Base-by-base conservation (phyloP, 2,797 vertebrate genomes). In the Adrianichthys oophorus region DNA sequence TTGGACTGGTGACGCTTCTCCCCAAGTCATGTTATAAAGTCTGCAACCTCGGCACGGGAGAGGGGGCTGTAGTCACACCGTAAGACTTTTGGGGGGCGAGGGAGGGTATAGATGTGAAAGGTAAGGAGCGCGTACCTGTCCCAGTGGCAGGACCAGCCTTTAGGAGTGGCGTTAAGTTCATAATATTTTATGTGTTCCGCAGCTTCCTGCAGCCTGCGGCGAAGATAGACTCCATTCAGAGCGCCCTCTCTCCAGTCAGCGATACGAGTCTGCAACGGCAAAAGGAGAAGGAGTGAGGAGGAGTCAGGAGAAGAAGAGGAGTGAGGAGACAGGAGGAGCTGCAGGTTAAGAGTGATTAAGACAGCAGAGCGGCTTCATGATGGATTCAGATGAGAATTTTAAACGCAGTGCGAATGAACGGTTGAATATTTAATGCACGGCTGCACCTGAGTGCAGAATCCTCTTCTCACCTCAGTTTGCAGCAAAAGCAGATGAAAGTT, bases 141-240 rank as follows among this genome's bases (percentile, higher is more conserved):
- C 98, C 98, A 99, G 97, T 98, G 97, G 97, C 98, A 99, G 96
- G 96, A 97, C 98, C 98, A 99, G 97, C 98, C 97, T 96, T 98
- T 99, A 94, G 98, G 98, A 90, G 97, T 92, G 95, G 97, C 98
- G 96, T 99, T 99, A 94, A 98, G 96, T 98, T 99, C 98, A 93
- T 99, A 99, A 94, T 95, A 96, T 98, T 98, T 99, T 93, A 99
- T 97, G 93, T 99, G 97, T 91, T 98, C 96, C 41, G 96, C 96
- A 84, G 97, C 98, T 82, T 99, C 97, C 90, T 98, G 96, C 74
- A 99, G 94, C 91, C 95, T 95, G 90, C 97, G 95, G 86, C 98
- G 97, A 80, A 99, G 95, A 94, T 98, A 98, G 91, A 92, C 93
- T 87, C 98, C 97, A 72, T 95, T 96, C 92, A 99, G 92, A 70